These are phyloP conservation scores for Danio choprae DNA, from an alignment of 2,797 vertebrate species.

Conservation along the genomic window DNA sequence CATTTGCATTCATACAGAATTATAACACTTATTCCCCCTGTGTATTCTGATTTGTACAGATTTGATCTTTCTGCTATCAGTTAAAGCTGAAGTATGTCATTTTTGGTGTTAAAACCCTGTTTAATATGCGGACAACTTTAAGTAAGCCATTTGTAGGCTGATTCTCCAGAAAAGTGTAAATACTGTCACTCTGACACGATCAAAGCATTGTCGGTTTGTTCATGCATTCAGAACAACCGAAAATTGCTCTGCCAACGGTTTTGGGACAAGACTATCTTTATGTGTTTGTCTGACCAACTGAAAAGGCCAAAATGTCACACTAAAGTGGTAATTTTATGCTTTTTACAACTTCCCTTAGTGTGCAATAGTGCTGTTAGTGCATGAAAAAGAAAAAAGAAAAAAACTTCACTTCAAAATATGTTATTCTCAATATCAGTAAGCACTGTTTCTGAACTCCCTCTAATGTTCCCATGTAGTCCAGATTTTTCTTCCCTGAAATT, in stretches of 20 bases:
- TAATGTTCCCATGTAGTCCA: too few species aligned
- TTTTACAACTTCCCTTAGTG: too few species aligned
- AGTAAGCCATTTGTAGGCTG: constrained; percentile 13
- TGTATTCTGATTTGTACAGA: constrained; percentile 60
- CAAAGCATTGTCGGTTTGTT: background rate
- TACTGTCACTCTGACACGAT: background rate
- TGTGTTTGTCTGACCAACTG: background rate
- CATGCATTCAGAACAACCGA: background rate
- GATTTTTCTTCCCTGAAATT: too few species aligned
- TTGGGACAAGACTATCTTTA: background rate
- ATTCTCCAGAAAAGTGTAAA: constrained; percentile 2
- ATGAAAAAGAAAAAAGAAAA: too few species aligned
- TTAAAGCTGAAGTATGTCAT: constrained; percentile 50
- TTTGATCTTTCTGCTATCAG: constrained; percentile 62
- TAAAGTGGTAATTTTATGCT: too few species aligned
- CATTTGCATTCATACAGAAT: constrained; percentile 31
- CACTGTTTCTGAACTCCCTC: too few species aligned
- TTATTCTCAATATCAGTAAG: too few species aligned
- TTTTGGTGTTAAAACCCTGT: background rate
- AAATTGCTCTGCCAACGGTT: background rate
- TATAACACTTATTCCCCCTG: constrained; percentile 39
- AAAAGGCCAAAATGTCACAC: background rate
- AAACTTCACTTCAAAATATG: too few species aligned
- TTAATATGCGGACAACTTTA: constrained; percentile 13
- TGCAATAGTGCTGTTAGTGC: too few species aligned